Base-by-base conservation (phyloP, 2,113 vertebrate species). In the Phycodurus eques region DNA sequence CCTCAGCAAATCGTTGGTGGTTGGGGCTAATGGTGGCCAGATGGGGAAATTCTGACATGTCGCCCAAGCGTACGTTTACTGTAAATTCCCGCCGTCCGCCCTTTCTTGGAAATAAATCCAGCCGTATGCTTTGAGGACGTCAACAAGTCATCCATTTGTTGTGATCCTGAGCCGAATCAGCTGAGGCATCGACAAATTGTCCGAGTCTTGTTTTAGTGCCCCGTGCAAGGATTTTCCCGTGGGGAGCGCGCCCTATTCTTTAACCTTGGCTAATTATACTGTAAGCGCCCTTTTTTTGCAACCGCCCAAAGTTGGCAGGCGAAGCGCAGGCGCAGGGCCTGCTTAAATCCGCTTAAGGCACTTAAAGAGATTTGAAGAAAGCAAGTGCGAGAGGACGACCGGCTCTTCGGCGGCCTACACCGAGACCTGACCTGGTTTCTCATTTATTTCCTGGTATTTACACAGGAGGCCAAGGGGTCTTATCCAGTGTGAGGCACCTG, bases 341-440 rank as follows among this genome's bases (percentile, higher is more conserved):
- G 81, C 53, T 88, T 90, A 86, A 88, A 88, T 85, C 88, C 80
- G 69, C 63, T 78, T 80, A 82, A 87, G 84, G 87, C 85, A 85
- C 85, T 87, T 87, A 84, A 87, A 85, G 76, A 78, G 82, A 90
- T 91, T 84, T 82, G 62, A 78, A 78, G 76, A 82, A 85, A 88
- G 76, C 53, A 63, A 83, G 81, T 65, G 81, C 79, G 67, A 71
- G 67, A 84, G 63, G 1, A 60, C 56, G 72, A 71, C 69, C 74
- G 80, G 79, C 73, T 67, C 67, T 56, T 56, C 3, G 53, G n/a
- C 20, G 8, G 53, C 8, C 53, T 6, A 11, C 53, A 11, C 20
- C 56, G 5, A 59, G 56, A 31, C 56, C 56, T 59, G 56, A 31
- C 56, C 56, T 2, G 56, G 11, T 59, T 59, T 59, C 56, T 59